Evolutionary conservation across 2,797 vertebrate species (phyloP).

Genomic region (Danio tinwini): DNA sequence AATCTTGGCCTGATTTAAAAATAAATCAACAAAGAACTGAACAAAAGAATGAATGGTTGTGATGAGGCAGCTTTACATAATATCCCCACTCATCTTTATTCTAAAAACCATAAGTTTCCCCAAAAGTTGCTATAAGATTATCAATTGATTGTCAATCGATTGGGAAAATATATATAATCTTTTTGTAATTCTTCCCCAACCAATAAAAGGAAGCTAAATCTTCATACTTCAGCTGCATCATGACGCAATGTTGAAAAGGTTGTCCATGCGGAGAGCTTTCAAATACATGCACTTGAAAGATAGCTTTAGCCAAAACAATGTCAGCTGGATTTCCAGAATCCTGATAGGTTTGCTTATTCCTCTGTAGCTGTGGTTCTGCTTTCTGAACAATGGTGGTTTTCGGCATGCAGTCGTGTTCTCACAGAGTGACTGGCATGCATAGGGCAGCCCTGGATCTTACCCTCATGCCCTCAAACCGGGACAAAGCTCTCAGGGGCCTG

Average conservation of each 20-base stretch:
- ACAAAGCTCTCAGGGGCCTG: slow-evolving; percentile 99
- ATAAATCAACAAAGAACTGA: not conserved
- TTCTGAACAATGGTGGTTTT: slow-evolving; percentile 65
- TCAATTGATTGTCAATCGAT: slow-evolving; percentile 5
- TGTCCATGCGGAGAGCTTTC: slow-evolving; percentile 48
- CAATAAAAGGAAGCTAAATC: slow-evolving; percentile 18
- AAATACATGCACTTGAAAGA: slow-evolving; percentile 55
- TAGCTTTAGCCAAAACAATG: slow-evolving; percentile 27
- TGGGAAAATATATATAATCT: not conserved
- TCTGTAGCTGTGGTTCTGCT: slow-evolving; percentile 26
- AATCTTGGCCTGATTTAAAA: slow-evolving; percentile 2
- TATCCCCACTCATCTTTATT: slow-evolving; percentile 5
- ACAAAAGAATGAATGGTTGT: slow-evolving; percentile 22
- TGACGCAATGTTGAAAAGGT: slow-evolving; percentile 50
- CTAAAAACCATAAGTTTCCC: slow-evolving; percentile 27
- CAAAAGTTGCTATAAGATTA: slow-evolving; percentile 46
- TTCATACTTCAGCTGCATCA: slow-evolving; percentile 56
- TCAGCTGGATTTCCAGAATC: slow-evolving; percentile 32
- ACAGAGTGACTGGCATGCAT: slow-evolving; percentile 88
- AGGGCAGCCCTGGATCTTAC: slow-evolving; percentile 94
- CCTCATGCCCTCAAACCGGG: slow-evolving; percentile 99
- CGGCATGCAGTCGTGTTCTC: slow-evolving; percentile 75
- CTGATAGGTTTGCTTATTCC: slow-evolving; percentile 27
- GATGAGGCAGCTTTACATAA: slow-evolving; percentile 52
- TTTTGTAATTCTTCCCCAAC: not conserved